These are phyloP conservation scores for Actenoides lindsayi DNA, from an alignment of 2,113 vertebrate species.

Conservation along the genomic window DNA sequence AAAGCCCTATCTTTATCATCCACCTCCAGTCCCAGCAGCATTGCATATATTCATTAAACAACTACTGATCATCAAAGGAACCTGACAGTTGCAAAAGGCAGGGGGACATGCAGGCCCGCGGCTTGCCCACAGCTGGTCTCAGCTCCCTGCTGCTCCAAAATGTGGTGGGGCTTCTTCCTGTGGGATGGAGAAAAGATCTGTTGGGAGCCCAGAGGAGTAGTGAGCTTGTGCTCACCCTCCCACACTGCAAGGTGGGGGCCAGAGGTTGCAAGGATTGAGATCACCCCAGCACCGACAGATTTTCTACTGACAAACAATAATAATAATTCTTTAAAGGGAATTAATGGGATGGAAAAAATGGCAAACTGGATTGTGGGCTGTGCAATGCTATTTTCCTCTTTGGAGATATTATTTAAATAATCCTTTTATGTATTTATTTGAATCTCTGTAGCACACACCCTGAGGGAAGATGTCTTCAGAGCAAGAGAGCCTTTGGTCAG, in stretches of 20 bases:
- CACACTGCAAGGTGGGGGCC: not conserved
- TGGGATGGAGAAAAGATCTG: not conserved
- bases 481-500: not conserved
- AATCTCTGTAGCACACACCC: not conserved
- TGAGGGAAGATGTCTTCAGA: not conserved
- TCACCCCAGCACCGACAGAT: not conserved
- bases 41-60: not conserved
- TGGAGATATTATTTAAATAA: not conserved
- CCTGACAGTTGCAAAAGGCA: not conserved
- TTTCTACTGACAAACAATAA: not conserved
- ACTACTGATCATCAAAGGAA: not conserved
- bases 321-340: not conserved
- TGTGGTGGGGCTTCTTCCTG: not conserved
- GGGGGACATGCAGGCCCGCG: rapidly evolving
- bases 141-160: not conserved
- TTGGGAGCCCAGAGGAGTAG: not conserved
- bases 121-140: not conserved
- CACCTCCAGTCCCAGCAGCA: not conserved
- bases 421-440: not conserved
- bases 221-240: not conserved
- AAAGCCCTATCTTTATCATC: conserved; percentile 23
- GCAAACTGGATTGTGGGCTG: not conserved
- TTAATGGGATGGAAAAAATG: not conserved
- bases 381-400: conserved; percentile 1
- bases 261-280: not conserved